Evolutionary conservation across 2,113 vertebrate genomes (phyloP), one percentile per base, ranked within the genome.

Genomic region (Petroica traversi): DNA sequence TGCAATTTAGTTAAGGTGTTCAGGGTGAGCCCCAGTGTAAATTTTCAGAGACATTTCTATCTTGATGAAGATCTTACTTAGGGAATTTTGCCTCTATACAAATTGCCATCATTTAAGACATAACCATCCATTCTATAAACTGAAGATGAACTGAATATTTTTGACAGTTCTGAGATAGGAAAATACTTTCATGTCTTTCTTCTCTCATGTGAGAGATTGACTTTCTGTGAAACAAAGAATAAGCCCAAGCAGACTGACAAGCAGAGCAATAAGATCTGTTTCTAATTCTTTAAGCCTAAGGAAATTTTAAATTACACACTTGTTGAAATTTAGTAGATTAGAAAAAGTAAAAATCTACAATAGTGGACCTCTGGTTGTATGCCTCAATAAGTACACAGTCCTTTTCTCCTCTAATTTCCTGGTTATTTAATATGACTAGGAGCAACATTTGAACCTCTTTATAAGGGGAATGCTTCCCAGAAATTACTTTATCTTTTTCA

Each of bases 401-500:
- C 8, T 51, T 75, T 91, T 74, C 25, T 67, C 19, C 29, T 72
- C 41, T 64, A 57, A 67, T 71, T 64, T 93, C 49, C 45, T 68
- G 11, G 20, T 61, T 89, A 64, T 68, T 89, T 82, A 49, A 36
- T 52, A 82, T 57, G 34, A 69, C 22, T 72, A 54, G 36, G 41
- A 83, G 11, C 46, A 95, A 45, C 29, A 72, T 85, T 82, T 85
- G 33, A 81, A 76, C 45, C 46, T 48, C 51, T 82, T 78, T 76
- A 45, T 23, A 49, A 61, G 66, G 52, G 59, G 14, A 93, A 75
- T 72, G 69, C 49, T 95, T 93, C 55, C 72, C 59, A 92, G 67
- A 94, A 86, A 86, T 86, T 92, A 88, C 63, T 80, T 92, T 54
- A 36, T 89, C 59, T 80, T 51, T 88, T 85, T 88, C 67, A 77